Conservation (phyloP, 1,140 invertebrate genomes). For the Augochlora pura region DNA sequence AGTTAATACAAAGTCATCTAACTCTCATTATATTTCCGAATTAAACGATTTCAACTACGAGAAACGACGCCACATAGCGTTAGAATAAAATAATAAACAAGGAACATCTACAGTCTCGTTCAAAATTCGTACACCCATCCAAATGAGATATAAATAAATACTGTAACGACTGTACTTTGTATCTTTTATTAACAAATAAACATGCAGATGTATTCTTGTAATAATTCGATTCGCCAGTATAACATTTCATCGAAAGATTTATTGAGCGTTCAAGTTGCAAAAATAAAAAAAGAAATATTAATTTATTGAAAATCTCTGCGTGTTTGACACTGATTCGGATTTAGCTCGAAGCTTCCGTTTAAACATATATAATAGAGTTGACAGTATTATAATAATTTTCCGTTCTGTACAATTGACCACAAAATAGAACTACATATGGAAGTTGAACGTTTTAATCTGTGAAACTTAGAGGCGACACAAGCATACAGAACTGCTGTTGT, state of each 20-base stretch:
- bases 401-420: background rate
- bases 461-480: background rate
- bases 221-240: background rate
- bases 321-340: background rate
- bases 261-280: background rate
- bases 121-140: too few species aligned
- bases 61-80: slow-evolving; percentile 14
- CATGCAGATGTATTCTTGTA: background rate
- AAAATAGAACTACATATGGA: background rate
- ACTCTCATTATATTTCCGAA: background rate
- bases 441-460: background rate
- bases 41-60: background rate
- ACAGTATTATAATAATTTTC: background rate
- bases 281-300: background rate
- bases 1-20: too few species aligned
- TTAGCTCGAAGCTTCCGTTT: background rate
- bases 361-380: too few species aligned
- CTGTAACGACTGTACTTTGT: background rate
- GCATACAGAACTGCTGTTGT: background rate
- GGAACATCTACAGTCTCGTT: background rate
- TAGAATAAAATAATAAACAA: background rate
- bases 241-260: slow-evolving; percentile 2
- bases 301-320: background rate
- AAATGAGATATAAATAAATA: slow-evolving; percentile 12
- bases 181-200: background rate